These are phyloP conservation scores for Lithobates pipiens DNA, from an alignment of 2,797 vertebrate species.

Conservation along the genomic window DNA sequence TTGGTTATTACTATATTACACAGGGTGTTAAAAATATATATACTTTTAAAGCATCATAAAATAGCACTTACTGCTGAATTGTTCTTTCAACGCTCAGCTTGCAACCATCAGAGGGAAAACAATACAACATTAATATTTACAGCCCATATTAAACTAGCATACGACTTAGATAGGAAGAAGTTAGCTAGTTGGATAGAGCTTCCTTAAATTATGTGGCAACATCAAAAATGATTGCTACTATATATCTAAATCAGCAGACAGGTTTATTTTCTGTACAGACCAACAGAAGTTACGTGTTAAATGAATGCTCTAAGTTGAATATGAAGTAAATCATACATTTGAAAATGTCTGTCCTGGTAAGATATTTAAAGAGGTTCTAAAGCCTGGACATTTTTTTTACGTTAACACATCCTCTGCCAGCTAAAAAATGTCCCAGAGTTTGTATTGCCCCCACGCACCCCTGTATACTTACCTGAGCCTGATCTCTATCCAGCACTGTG, in stretches of 20 bases:
- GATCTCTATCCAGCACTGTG: too few relatives aligned
- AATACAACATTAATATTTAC: slow-evolving; percentile 47
- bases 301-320: neutral
- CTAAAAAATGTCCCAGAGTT: too few relatives aligned
- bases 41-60: slow-evolving; percentile 46
- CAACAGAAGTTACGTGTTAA: neutral
- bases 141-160: slow-evolving; percentile 45
- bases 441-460: too few relatives aligned
- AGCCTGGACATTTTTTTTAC: too few relatives aligned
- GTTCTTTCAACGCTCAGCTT: slow-evolving; percentile 21
- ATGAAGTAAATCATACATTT: neutral
- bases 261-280: slow-evolving; percentile 58
- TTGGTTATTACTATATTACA: slow-evolving; percentile 16
- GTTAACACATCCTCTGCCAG: too few relatives aligned
- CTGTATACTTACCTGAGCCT: too few relatives aligned
- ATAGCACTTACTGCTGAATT: slow-evolving; percentile 50
- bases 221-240: slow-evolving; percentile 47
- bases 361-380: neutral
- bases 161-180: slow-evolving; percentile 6
- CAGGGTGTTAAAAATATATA: slow-evolving; percentile 10
- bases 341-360: neutral
- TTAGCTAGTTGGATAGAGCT: slow-evolving; percentile 16
- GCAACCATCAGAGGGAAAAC: slow-evolving; percentile 35
- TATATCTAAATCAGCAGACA: slow-evolving; percentile 57
- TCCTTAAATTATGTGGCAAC: slow-evolving; percentile 17